A percentile compares a stretch with the other conserved stretches of the same genome.
Evolutionary conservation across 2,113 vertebrate genomes (phyloP).

Genomic region (Perognathus longimembris): DNA sequence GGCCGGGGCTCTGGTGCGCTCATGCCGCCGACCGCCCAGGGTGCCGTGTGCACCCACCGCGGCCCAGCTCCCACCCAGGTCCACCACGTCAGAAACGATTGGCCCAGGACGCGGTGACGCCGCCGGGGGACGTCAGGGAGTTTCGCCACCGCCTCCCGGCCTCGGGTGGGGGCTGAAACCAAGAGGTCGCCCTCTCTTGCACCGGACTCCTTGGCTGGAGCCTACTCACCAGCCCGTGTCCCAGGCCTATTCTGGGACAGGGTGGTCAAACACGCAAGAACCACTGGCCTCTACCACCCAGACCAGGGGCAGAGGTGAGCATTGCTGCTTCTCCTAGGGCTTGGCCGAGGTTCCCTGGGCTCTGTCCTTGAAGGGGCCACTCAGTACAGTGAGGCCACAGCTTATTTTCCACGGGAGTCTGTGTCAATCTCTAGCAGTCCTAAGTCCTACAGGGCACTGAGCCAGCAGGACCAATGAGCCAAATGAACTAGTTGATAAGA

Average conservation of each 20-base stretch:
- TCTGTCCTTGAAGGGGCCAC: too few relatives aligned
- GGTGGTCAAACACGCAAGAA: too few relatives aligned
- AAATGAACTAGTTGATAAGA: background rate
- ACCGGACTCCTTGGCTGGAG: background rate
- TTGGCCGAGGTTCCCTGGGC: too few relatives aligned
- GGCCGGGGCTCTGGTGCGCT: background rate
- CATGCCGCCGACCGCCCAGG: background rate
- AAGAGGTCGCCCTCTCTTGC: background rate
- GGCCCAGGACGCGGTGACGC: slow-evolving; percentile 31
- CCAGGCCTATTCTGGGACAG: background rate
- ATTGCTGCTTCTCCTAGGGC: background rate
- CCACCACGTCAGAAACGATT: slow-evolving; percentile 38
- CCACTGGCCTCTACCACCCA: background rate
- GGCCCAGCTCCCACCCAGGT: background rate
- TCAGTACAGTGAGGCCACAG: too few relatives aligned
- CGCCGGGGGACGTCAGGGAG: background rate
- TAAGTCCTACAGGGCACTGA: background rate
- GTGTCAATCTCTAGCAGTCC: too few relatives aligned
- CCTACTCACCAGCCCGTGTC: background rate
- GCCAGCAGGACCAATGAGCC: background rate
- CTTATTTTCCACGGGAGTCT: too few relatives aligned
- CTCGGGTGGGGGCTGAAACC: background rate
- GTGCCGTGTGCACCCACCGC: background rate
- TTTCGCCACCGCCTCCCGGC: background rate
- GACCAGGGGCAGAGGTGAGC: background rate